Evolutionary conservation across 2,888 invertebrate genomes (phyloP), one percentile per base, ranked within the genome.

Genomic region (Tipula helvola): DNA sequence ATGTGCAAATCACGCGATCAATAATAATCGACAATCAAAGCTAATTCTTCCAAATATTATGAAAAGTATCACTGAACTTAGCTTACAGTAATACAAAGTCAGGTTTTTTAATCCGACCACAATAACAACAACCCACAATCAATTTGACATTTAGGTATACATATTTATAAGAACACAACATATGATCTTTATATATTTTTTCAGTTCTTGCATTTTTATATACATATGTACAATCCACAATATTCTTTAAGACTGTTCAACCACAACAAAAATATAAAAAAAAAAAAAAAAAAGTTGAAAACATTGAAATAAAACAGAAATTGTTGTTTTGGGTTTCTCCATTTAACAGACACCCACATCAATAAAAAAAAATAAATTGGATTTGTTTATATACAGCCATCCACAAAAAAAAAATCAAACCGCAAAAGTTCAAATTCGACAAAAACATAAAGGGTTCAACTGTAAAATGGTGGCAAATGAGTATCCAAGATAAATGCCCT

Each of bases 251-350:
- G 71, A 71, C 71, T 71, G 71, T 71, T 71, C 71, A 71, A 71
- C 71, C 71, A 71, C 71, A 71, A 12, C 28, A 71, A 10, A 71
- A 71, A 28, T 28, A 52, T 52, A 28, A 71, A 28, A 71, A 28
- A 57, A 28, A 18, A 8, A 57, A 57, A 57, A 57, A 71, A 28
- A 28, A 71, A 71, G 71, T 71, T 71, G 71, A 71, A 18, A 71
- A 71, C 71, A 71, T 71, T 71, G 71, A 28, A 71, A 71, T 71
- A 71, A 71, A 71, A 28, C 71, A 71, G 71, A 71, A 71, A 71
- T 71, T 71, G 71, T 71, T 71, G 71, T 71, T 71, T 71, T 71
- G 71, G 71, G 71, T 71, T 71, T 71, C 71, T 71, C 71, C 71
- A 71, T 71, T 71, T 28, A 71, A 71, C 71, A 28, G 71, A 71